These are phyloP conservation scores for Halesus radiatus DNA, from an alignment of 1,140 invertebrate species.

Conservation along the genomic window DNA sequence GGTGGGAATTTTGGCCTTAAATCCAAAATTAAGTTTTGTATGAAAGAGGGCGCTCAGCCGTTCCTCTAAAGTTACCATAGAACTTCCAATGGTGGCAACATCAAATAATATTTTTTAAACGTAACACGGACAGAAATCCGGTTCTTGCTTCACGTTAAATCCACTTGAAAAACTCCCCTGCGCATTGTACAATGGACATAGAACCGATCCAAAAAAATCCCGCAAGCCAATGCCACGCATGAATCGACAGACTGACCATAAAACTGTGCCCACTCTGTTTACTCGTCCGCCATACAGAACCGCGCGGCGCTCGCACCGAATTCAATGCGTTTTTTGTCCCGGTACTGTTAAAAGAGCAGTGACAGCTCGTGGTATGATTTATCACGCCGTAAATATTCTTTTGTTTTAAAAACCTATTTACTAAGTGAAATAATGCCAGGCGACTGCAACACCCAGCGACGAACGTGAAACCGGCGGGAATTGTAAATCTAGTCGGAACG, in stretches of 20 bases:
- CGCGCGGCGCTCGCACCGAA: neutral
- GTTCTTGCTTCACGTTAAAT: too few species aligned
- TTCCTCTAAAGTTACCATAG: too few species aligned
- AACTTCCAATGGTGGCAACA: too few species aligned
- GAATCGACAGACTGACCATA: conserved; percentile 1
- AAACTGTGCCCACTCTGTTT: neutral
- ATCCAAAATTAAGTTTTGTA: too few species aligned
- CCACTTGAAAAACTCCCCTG: too few species aligned
- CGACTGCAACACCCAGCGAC: neutral
- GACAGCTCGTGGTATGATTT: conserved; percentile 44
- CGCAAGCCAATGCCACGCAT: conserved; percentile 1
- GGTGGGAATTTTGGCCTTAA: too few species aligned
- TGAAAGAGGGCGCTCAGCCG: too few species aligned
- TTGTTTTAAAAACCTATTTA: conserved; percentile 46
- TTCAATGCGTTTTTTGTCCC: conserved; percentile 32
- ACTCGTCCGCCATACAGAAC: neutral
- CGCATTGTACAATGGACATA: too few species aligned
- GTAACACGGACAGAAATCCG: too few species aligned
- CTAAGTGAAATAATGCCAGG: conserved; percentile 2
- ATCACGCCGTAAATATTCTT: conserved; percentile 52
- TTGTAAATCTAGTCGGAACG: neutral
- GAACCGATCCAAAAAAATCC: neutral
- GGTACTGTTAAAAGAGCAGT: conserved; percentile 37
- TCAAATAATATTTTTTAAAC: too few species aligned
- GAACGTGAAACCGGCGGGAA: neutral